Percentiles rank a stretch among this genome's conserved stretches.
phyloP scores from a whole-genome alignment of 2,888 invertebrate genomes.

The Therioaphis trifolii region DNA sequence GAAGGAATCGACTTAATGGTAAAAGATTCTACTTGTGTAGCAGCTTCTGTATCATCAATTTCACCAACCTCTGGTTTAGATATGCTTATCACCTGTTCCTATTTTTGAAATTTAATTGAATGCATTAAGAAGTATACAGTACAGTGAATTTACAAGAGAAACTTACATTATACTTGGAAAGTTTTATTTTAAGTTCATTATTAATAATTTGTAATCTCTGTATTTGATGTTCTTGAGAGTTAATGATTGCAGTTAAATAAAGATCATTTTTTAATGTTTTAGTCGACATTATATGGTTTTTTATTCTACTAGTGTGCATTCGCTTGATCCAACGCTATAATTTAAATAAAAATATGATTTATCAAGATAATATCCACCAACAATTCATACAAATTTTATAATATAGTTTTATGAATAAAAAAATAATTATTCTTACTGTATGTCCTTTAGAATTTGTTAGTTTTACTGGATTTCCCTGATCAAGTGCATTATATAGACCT shows the following conservation, averaged over 20 bases:
- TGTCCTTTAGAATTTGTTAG: slow-evolving; percentile 52
- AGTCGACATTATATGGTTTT: slow-evolving; percentile 23
- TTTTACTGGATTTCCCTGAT: slow-evolving; percentile 53
- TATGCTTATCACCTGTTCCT: background rate
- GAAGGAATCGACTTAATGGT: slow-evolving; percentile 38
- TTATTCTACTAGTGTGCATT: slow-evolving; percentile 36
- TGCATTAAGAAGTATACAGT: background rate
- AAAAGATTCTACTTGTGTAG: slow-evolving; percentile 10
- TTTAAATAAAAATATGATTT: background rate
- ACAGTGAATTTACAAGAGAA: background rate
- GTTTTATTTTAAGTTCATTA: slow-evolving; percentile 35
- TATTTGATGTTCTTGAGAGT: slow-evolving; percentile 53
- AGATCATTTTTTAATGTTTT: slow-evolving; percentile 50
- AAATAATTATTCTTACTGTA: slow-evolving; percentile 25
- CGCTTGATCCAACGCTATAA: slow-evolving; percentile 52
- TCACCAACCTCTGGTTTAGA: slow-evolving; percentile 8
- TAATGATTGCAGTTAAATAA: slow-evolving; percentile 51
- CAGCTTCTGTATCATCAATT: background rate
- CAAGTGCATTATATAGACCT: slow-evolving; percentile 49
- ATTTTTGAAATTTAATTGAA: background rate
- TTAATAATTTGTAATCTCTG: slow-evolving; percentile 46
- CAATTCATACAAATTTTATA: background rate
- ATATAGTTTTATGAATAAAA: background rate
- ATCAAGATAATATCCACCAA: background rate
- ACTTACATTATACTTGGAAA: slow-evolving; percentile 42